phyloP scores from a whole-genome alignment of 2,113 vertebrate species.

The Merops nubicus region DNA sequence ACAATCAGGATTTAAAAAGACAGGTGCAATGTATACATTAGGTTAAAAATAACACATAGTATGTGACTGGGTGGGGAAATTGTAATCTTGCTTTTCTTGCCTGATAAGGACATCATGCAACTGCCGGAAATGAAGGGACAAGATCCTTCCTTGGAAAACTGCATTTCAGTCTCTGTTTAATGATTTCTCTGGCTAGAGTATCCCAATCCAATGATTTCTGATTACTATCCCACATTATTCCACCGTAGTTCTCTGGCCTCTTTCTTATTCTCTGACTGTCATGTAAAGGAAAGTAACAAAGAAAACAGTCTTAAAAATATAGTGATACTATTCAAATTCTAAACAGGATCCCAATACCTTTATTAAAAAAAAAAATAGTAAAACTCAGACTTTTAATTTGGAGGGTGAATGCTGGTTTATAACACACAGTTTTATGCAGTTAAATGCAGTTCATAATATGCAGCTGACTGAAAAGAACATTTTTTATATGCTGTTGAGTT shows the following conservation, averaged over 20 bases:
- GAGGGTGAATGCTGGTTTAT: not conserved
- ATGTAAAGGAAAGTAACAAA: not conserved
- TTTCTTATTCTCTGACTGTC: not conserved
- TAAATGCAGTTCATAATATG: not conserved
- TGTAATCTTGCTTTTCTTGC: not conserved
- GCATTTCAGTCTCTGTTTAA: not conserved
- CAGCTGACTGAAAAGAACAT: not conserved
- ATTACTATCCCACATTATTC: not conserved
- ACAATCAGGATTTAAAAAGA: not conserved
- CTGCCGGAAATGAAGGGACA: not conserved
- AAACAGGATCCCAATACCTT: not conserved
- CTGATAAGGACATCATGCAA: not conserved
- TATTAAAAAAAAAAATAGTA: not conserved
- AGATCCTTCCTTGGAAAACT: not conserved
- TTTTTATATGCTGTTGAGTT: not conserved
- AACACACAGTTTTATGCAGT: not conserved
- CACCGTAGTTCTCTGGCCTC: not conserved
- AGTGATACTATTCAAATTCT: not conserved
- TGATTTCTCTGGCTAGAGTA: not conserved
- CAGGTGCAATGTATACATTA: not conserved
- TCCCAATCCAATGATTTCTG: accelerated
- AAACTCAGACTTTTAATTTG: not conserved
- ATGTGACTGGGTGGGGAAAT: not conserved
- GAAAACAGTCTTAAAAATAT: not conserved
- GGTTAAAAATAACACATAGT: not conserved